These are phyloP conservation scores for Cephalopachus bancanus DNA, from an alignment of 2,797 vertebrate genomes.

Conservation along the genomic window DNA sequence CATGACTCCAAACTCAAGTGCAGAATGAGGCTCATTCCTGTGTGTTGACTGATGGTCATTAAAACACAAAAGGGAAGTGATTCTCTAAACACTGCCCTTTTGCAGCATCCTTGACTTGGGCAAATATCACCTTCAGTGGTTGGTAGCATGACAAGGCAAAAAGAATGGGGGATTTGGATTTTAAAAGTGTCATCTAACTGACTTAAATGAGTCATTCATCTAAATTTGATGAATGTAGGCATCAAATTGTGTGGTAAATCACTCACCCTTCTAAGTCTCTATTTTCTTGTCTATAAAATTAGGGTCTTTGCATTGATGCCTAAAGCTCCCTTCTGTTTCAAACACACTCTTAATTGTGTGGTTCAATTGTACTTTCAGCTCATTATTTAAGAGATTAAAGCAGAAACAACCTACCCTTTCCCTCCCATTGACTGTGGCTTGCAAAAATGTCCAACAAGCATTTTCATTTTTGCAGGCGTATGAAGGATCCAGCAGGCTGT, in stretches of 20 bases:
- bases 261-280: not conserved
- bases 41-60: not conserved
- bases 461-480: not conserved
- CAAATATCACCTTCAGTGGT: not conserved
- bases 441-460: not conserved
- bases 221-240: conserved; percentile 13
- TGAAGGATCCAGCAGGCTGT: not conserved
- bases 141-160: not conserved
- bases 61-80: not conserved
- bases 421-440: not conserved
- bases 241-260: not conserved
- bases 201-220: not conserved
- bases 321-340: conserved; percentile 21
- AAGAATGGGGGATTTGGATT: not conserved
- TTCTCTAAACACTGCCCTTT: not conserved
- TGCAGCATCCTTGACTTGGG: not conserved
- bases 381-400: not conserved
- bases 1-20: not conserved
- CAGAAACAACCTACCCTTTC: not conserved
- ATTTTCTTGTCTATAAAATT: not conserved
- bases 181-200: not conserved
- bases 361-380: not conserved
- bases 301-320: not conserved
- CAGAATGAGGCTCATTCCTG: not conserved
- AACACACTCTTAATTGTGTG: not conserved